These are phyloP conservation scores for Dasyornis broadbenti DNA, from an alignment of 2,113 vertebrate genomes.

Conservation along the genomic window DNA sequence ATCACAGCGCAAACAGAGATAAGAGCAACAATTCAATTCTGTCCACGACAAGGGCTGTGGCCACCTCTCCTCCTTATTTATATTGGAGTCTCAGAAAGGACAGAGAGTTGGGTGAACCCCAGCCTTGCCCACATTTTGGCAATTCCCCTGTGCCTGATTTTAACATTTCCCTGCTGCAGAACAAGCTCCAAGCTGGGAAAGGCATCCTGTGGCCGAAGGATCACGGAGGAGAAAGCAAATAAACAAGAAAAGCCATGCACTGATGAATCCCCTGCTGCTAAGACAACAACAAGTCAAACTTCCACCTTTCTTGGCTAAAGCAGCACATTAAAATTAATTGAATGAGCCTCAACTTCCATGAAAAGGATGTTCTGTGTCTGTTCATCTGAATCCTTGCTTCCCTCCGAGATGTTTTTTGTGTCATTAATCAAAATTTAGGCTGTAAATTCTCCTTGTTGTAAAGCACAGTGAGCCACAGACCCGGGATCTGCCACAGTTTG, in stretches of 20 bases:
- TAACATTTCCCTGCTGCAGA: not conserved
- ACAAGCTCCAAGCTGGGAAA: not conserved
- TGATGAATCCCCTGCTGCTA: not conserved
- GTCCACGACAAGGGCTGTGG: not conserved
- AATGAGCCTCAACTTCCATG: not conserved
- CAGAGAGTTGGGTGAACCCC: not conserved
- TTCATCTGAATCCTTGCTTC: not conserved
- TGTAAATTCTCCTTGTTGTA: not conserved
- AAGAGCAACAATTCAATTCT: not conserved
- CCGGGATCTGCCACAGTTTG: not conserved
- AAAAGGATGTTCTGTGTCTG: not conserved
- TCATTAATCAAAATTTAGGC: not conserved
- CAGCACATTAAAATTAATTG: slow-evolving; percentile 19
- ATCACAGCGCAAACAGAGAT: not conserved
- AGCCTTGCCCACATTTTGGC: not conserved
- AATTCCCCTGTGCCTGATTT: not conserved
- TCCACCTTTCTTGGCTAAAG: not conserved
- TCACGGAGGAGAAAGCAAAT: not conserved
- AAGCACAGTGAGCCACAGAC: not conserved
- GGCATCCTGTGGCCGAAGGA: not conserved
- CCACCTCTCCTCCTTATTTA: not conserved
- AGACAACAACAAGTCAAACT: not conserved
- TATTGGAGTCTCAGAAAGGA: not conserved
- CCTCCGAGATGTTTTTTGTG: not conserved
- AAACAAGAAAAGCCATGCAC: not conserved